Conservation (phyloP, 2,888 invertebrate genomes). For the Yponomeuta sedellus region DNA sequence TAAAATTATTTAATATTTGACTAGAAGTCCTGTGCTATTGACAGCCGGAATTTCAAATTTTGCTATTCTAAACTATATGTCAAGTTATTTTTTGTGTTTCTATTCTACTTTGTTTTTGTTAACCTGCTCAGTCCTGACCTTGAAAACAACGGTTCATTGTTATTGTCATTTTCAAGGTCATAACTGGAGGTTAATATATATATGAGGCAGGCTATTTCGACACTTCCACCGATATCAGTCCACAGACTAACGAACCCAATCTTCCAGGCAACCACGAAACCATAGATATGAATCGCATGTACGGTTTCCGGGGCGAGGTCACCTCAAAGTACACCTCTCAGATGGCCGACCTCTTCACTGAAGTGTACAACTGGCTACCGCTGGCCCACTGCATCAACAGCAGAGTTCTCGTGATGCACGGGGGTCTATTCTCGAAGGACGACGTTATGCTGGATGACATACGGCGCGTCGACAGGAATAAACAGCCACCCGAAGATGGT, state of each 20-base stretch:
- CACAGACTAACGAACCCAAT: not conserved
- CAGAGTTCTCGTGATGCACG: slow-evolving; percentile 93
- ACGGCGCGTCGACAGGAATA: slow-evolving; percentile 89
- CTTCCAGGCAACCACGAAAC: slow-evolving; percentile 97
- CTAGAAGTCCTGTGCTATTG: too few relatives aligned
- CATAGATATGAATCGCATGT: slow-evolving; percentile 99
- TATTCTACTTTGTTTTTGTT: too few relatives aligned
- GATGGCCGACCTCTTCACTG: slow-evolving; percentile 98
- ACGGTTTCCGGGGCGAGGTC: slow-evolving; percentile 99
- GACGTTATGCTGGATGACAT: slow-evolving; percentile 96
- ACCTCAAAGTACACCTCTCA: slow-evolving; percentile 95
- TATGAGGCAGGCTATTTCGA: too few relatives aligned
- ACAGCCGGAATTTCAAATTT: too few relatives aligned
- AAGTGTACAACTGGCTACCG: slow-evolving; percentile 98
- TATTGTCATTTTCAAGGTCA: too few relatives aligned
- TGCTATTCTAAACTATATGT: too few relatives aligned
- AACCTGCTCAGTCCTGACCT: too few relatives aligned
- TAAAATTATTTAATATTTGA: too few relatives aligned
- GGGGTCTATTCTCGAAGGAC: slow-evolving; percentile 96
- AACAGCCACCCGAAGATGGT: slow-evolving; percentile 98
- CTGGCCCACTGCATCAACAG: slow-evolving; percentile 96
- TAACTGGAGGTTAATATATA: too few relatives aligned
- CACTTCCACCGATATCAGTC: too few relatives aligned
- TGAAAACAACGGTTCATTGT: too few relatives aligned
- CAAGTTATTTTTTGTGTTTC: too few relatives aligned